Evolutionary conservation across 2,888 invertebrate species (phyloP), one percentile per base, ranked within the genome.

Genomic region (Megastigmus dorsalis): DNA sequence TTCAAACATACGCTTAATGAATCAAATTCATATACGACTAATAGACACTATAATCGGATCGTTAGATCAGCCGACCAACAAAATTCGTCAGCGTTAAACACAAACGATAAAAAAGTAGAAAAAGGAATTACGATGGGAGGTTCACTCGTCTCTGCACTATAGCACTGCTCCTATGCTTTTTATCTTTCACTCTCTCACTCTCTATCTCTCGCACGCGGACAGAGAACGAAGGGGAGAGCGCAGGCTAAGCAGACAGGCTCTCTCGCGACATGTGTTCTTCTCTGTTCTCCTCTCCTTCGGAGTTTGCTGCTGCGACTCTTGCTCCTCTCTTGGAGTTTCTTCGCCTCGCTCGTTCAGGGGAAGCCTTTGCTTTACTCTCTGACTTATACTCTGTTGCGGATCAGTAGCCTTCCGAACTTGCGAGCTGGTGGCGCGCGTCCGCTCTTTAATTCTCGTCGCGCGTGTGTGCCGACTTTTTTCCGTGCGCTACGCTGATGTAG

Each of bases 401-500:
- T 67, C 75, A 77, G 77, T 77, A 74, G 75, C 65, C 69, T 68
- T 65, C 50, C 72, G 75, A 72, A 55, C 75, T 66, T 60, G n/a
- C 72, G 45, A 48, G 54, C n/a, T n/a, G n/a, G n/a, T n/a, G n/a
- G n/a, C n/a, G 36, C 52, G 74, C 55, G 28, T 10, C 38, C 20
- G 10, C 59, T 41, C 15, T 23, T 23, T 33, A 6, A 18, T 9
- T 13, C 6, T 7, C 38, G 9, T 13, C n/a, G 28, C 41, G 48
- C 55, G 38, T 41, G 15, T 23, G 15, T 65, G 23, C 5, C 18
- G 9, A 15, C 13, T 45, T 45, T 4, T 15, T 28, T 43, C 28
- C 38, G 38, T 30, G 20, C 26, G 15, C 3, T 6, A 9, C 18
- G 23, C 10, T 30, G 30, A n/a, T n/a, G n/a, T n/a, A n/a, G n/a